Evolutionary conservation across 2,113 vertebrate species (phyloP).

Genomic region (Pelodiscus sinensis): DNA sequence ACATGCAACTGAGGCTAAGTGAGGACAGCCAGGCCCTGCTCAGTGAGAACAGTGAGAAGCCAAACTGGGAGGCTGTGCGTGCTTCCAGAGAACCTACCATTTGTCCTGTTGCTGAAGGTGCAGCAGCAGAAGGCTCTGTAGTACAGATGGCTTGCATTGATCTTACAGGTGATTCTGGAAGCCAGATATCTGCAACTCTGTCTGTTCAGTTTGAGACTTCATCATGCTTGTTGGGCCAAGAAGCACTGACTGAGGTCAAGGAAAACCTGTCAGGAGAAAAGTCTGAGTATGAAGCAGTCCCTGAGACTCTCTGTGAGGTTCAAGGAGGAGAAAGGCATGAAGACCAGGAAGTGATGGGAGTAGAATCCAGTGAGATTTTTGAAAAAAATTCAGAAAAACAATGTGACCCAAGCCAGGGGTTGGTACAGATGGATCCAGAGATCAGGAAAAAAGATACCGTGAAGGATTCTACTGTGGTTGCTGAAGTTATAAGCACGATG

Average conservation of each 20-base stretch:
- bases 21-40: conserved; percentile 18
- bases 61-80: conserved; percentile 18
- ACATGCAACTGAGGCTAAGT: background rate
- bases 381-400: conserved; percentile 61
- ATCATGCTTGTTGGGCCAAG: conserved; percentile 49
- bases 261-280: conserved; percentile 54
- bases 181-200: conserved; percentile 57
- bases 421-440: conserved; percentile 50
- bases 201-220: conserved; percentile 61
- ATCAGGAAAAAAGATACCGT: conserved; percentile 49
- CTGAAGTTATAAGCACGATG: conserved; percentile 67
- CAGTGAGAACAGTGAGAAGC: conserved; percentile 25
- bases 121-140: conserved; percentile 33
- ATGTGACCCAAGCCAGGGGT: conserved; percentile 53
- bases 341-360: conserved; percentile 52
- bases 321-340: conserved; percentile 34
- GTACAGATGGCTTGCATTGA: conserved; percentile 25
- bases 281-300: conserved; percentile 70
- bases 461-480: conserved; percentile 58
- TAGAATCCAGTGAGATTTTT: conserved; percentile 54
- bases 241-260: conserved; percentile 59
- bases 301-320: conserved; percentile 77
- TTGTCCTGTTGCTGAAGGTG: background rate
- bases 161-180: conserved; percentile 50
- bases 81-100: conserved; percentile 12